Base-by-base conservation (phyloP, 2,113 vertebrate genomes). In the Heterotilapia buettikoferi region DNA sequence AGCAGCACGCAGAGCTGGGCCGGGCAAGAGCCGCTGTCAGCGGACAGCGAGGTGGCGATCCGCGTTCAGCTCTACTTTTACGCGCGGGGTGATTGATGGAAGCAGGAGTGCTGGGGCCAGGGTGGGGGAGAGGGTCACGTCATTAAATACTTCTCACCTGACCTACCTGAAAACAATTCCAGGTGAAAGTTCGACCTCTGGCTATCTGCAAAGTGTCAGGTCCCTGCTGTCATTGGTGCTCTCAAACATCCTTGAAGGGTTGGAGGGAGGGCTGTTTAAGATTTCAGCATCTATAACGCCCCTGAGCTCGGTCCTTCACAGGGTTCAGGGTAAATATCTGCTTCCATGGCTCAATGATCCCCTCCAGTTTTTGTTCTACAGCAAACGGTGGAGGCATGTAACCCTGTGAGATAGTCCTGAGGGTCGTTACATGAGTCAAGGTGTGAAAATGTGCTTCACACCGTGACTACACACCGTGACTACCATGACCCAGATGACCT, bases 51-150 rank as follows among this genome's bases (percentile, higher is more conserved):
- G 13, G 56, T 8, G 57, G 14, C 7, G 26, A 61, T 31, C 57
- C 26, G 56, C 13, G 13, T 5, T 6, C 7, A 59, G 63, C 0
- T 68, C 63, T 24, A 10, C 19, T 68, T 0, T 21, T 0, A 21
- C 19, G 5, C 66, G 63, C 33, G 33, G 63, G 3, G 19, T 40
- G 63, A 36, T 38, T n/a, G 10, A 40, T 24, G 11, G 47, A 14
- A 68, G 33, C 63, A 0, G 33, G 33, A 40, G 63, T 0, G 6
- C 19, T 68, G 63, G 11, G 19, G 33, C 29, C 57, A 8, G 36
- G 0, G 18, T 38, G 18, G 61, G 53, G 33, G 12, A 7, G 4
- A 38, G 31, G 66, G n/a, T 71, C n/a, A 71, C 7, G 38, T 1
- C 68, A 45, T 45, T 38, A 43, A 0, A 6, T 6, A 43, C 7